Evolutionary conservation across 1,140 invertebrate genomes (phyloP).

Genomic region (Vanessa tameamea): DNA sequence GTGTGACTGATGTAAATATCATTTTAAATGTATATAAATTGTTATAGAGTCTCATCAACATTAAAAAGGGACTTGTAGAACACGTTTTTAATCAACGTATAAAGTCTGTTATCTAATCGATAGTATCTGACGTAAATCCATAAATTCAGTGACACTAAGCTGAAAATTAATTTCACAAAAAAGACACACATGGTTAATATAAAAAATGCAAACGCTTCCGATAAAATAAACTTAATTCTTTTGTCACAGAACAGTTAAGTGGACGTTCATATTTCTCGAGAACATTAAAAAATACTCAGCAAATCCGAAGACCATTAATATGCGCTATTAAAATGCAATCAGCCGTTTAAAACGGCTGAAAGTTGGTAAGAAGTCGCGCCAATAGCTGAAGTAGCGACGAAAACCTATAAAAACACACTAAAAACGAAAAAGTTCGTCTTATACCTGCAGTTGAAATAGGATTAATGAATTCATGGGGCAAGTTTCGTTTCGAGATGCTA

Average conservation of each 20-base stretch:
- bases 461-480: slow-evolving; percentile 51
- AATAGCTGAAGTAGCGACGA: slow-evolving; percentile 36
- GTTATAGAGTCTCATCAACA: too few relatives aligned
- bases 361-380: slow-evolving; percentile 27
- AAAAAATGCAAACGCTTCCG: too few relatives aligned
- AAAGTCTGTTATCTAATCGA: too few relatives aligned
- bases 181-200: too few relatives aligned
- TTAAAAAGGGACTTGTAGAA: too few relatives aligned
- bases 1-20: too few relatives aligned
- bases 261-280: background rate
- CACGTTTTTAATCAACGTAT: too few relatives aligned
- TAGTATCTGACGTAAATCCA: too few relatives aligned
- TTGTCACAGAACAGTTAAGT: background rate
- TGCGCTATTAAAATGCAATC: slow-evolving; percentile 43
- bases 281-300: slow-evolving; percentile 34
- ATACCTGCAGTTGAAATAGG: slow-evolving; percentile 47
- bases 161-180: too few relatives aligned
- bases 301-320: slow-evolving; percentile 27
- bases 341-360: slow-evolving; percentile 36
- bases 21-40: too few relatives aligned
- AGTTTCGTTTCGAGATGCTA: slow-evolving; percentile 25
- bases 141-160: too few relatives aligned
- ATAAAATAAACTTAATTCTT: background rate
- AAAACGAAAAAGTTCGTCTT: slow-evolving; percentile 38
- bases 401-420: slow-evolving; percentile 38